phyloP scores from a whole-genome alignment of 2,888 invertebrate genomes.

The Lysandra coridon region DNA sequence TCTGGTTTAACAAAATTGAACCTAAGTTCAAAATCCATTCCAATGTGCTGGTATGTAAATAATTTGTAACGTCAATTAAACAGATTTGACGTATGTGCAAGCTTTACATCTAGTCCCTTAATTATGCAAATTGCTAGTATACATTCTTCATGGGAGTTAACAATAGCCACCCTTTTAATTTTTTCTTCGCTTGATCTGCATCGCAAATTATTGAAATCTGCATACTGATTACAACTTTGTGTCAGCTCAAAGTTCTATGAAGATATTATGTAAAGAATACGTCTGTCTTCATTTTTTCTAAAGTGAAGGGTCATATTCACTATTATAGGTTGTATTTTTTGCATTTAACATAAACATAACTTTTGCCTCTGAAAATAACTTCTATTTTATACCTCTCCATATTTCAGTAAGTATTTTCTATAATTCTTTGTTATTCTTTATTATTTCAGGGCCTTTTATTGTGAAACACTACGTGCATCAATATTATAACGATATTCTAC shows the following conservation, averaged over 20 bases:
- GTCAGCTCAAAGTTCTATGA: background rate
- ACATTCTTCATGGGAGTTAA: constrained; percentile 1
- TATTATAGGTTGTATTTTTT: too few relatives aligned
- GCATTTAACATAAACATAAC: background rate
- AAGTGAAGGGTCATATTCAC: background rate
- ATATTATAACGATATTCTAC: background rate
- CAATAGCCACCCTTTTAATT: background rate
- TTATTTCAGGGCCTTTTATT: background rate
- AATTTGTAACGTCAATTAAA: background rate
- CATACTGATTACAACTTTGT: background rate
- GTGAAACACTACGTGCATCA: background rate
- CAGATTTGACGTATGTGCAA: background rate
- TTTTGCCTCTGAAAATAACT: background rate
- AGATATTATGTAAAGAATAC: background rate
- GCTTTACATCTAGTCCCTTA: background rate
- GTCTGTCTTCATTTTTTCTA: background rate
- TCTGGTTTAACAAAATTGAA: too few relatives aligned
- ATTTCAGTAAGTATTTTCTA: too few relatives aligned
- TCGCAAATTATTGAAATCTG: constrained; percentile 9
- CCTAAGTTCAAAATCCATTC: too few relatives aligned
- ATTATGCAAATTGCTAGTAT: constrained; percentile 11
- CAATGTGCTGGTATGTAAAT: too few relatives aligned
- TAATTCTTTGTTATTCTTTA: too few relatives aligned
- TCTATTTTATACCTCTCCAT: too few relatives aligned
- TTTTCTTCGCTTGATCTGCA: background rate